Evolutionary conservation across 2,113 vertebrate genomes (phyloP).

Genomic region (Canis aureus): DNA sequence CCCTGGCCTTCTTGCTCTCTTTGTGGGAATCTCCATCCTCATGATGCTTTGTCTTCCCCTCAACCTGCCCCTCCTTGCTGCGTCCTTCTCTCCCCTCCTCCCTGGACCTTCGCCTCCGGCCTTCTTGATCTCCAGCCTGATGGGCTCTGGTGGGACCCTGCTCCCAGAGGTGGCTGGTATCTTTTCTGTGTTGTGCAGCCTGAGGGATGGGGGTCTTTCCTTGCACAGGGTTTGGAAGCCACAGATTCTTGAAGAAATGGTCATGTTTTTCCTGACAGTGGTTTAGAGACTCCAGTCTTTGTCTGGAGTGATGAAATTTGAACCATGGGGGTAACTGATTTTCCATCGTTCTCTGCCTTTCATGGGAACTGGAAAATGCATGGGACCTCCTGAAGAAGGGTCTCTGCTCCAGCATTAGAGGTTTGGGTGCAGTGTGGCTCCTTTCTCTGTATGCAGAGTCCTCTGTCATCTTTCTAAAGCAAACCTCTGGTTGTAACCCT

Average conservation of each 20-base stretch:
- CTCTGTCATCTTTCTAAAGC: background rate
- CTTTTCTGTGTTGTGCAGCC: background rate
- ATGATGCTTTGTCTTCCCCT: background rate
- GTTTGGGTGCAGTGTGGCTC: background rate
- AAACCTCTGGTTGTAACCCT: conserved; percentile 28
- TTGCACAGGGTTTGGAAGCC: background rate
- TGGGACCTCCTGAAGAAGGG: too few relatives aligned
- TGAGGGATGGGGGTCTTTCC: too few relatives aligned
- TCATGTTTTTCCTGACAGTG: background rate
- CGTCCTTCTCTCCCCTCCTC: background rate
- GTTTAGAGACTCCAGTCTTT: background rate
- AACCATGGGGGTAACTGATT: background rate
- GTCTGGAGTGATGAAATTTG: background rate
- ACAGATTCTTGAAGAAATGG: background rate
- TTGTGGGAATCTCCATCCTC: background rate
- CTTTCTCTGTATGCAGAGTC: background rate
- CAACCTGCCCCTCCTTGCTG: accelerated
- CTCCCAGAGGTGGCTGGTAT: accelerated
- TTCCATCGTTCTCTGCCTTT: background rate
- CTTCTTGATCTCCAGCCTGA: background rate
- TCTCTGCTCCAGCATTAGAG: background rate
- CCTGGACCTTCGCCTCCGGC: background rate
- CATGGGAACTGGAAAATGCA: background rate
- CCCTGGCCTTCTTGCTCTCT: background rate
- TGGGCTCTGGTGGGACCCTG: background rate